Evolutionary conservation across 2,888 invertebrate genomes (phyloP), one percentile per base, ranked within the genome.

Genomic region (Drosophila rubida): DNA sequence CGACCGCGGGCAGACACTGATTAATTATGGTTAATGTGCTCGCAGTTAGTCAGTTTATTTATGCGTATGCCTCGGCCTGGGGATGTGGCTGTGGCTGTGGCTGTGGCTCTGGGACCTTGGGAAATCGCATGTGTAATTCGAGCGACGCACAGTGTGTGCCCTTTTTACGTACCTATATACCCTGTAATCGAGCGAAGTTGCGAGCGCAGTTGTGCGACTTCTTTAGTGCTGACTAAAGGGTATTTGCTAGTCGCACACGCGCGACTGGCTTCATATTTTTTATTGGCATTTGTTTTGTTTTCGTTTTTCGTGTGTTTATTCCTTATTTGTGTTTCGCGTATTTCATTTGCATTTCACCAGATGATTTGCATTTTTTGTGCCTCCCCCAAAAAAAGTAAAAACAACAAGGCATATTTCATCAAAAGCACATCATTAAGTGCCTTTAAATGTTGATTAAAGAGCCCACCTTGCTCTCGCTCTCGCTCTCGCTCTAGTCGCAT

Each of bases 301-400:
- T 49, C 30, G 4, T 32, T 32, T 32, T n/a, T 32, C 9, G 27
- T 32, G n/a, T 32, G 11, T 22, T 13, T 35, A 6, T 41, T 13
- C 14, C 23, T 30, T 67, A 23, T 51, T 51, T 67, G 30, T 45
- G 37, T 19, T 63, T 54, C 30, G 54, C 48, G 54, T 57, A 60
- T 75, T 80, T 80, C 62, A 86, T 80, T 86, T 86, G 51, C 68
- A 83, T 84, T 87, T 84, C 65, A 53, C 45, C 53, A 30, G 46
- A 69, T 84, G 81, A 87, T 78, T 81, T 78, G 87, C 64, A 64
- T 74, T 59, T 83, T 76, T 58, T 37, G 41, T 22, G 23, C 13
- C 35, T 19, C 16, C 2, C 25, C 25, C 25, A 5, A 2, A 30
- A 42, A 19, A 32, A 19, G 3, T 3, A 3, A 30, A 46, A 30